Evolutionary conservation across 2,888 invertebrate genomes (phyloP).

Genomic region (Pachliopta kotzebuea): DNA sequence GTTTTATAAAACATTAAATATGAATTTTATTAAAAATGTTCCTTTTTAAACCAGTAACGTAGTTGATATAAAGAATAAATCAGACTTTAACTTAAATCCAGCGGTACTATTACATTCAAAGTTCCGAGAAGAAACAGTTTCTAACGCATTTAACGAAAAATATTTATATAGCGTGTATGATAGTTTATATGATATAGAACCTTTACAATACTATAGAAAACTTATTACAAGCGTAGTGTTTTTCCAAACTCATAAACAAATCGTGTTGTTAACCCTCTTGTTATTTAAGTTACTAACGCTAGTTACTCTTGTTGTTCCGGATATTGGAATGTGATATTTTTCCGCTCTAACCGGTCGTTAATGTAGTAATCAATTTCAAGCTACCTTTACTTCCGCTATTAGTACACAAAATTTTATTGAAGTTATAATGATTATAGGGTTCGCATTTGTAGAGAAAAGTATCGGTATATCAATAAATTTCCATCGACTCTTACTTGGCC

Average conservation of each 20-base stretch:
- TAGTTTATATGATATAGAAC: no score
- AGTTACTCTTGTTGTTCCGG: neutral
- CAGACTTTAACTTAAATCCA: no score
- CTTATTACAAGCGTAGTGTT: neutral
- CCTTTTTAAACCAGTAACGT: neutral
- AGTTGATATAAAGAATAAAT: no score
- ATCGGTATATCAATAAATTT: no score
- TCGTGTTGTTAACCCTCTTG: neutral
- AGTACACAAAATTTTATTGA: neutral
- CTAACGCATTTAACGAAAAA: no score
- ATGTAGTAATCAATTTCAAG: neutral
- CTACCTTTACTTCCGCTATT: neutral
- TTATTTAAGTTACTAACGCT: neutral
- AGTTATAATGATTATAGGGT: no score
- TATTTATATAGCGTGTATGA: no score
- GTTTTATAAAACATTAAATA: no score
- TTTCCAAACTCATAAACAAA: neutral
- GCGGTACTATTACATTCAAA: no score
- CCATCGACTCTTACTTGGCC: neutral
- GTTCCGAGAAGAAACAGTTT: no score
- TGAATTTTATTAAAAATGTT: neutral
- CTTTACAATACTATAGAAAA: no score
- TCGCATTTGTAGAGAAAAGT: no score
- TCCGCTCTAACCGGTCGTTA: neutral
- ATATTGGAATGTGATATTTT: conserved; percentile 1